Conservation (phyloP, 2,113 vertebrate species). For the Chaetorhynchus papuensis region DNA sequence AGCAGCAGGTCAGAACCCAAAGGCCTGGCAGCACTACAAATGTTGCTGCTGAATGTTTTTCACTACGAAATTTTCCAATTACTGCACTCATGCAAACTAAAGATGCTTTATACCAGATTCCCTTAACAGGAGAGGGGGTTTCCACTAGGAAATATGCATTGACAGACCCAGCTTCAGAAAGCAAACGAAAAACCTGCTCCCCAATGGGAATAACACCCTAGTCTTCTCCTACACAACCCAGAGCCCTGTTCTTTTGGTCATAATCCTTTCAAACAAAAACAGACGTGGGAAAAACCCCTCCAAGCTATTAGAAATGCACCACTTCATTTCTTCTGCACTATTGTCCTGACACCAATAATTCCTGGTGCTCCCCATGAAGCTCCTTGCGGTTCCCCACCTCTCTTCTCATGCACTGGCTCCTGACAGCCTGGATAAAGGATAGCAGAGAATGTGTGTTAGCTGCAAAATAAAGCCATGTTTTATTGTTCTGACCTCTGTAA, state of each 20-base stretch:
- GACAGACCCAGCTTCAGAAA: not conserved
- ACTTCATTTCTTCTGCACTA: not conserved
- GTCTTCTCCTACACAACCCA: not conserved
- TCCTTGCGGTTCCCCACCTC: not conserved
- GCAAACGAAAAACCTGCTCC: not conserved
- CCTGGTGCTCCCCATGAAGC: not conserved
- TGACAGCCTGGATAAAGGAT: slow-evolving; percentile 30
- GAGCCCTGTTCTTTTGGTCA: not conserved
- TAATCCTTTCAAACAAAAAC: not conserved
- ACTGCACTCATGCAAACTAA: not conserved
- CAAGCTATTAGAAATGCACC: not conserved
- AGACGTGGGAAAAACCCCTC: accelerated
- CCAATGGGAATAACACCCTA: not conserved
- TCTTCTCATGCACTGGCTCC: not conserved
- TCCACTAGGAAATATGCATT: not conserved
- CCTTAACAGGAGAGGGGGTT: not conserved
- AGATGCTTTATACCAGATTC: not conserved
- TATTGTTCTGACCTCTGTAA: slow-evolving; percentile 37
- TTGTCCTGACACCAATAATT: not conserved
- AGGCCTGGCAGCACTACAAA: not conserved
- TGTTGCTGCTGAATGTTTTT: not conserved
- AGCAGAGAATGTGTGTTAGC: not conserved
- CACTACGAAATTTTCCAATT: not conserved
- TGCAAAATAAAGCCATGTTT: slow-evolving; percentile 26
- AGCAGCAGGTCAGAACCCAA: not conserved